These are phyloP conservation scores for Colinus virginianus DNA, from an alignment of 2,113 vertebrate genomes.

Conservation along the genomic window DNA sequence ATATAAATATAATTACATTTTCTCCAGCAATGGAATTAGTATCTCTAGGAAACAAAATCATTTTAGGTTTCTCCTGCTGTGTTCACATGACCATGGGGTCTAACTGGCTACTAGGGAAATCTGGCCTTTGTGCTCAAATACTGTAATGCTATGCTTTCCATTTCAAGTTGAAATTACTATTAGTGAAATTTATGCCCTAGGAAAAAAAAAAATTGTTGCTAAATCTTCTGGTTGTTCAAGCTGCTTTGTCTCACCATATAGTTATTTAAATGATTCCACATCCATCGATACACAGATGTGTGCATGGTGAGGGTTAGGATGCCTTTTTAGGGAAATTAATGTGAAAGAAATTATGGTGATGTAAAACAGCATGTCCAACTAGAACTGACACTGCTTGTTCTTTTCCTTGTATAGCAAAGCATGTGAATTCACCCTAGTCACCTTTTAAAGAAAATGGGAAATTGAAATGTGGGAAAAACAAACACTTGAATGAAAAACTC, in stretches of 20 bases:
- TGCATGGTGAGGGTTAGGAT: neutral
- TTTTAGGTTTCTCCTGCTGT: slow-evolving; percentile 36
- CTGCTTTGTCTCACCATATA: neutral
- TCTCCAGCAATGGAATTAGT: slow-evolving; percentile 35
- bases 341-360: neutral
- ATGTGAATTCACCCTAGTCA: neutral
- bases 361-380: neutral
- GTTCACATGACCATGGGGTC: slow-evolving; percentile 9
- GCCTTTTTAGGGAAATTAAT: neutral
- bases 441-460: neutral
- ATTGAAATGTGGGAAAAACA: neutral
- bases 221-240: neutral
- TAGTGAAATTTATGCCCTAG: neutral
- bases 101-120: slow-evolving; percentile 50
- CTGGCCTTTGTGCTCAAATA: slow-evolving; percentile 31
- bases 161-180: neutral
- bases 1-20: slow-evolving; percentile 49
- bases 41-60: slow-evolving; percentile 49
- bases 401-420: neutral
- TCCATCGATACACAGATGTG: neutral
- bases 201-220: slow-evolving; percentile 21
- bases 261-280: neutral
- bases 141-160: slow-evolving; percentile 11
- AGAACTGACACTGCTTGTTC: neutral
- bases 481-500: neutral